Evolutionary conservation across 2,113 vertebrate genomes (phyloP).

Genomic region (Ceyx melanurus): DNA sequence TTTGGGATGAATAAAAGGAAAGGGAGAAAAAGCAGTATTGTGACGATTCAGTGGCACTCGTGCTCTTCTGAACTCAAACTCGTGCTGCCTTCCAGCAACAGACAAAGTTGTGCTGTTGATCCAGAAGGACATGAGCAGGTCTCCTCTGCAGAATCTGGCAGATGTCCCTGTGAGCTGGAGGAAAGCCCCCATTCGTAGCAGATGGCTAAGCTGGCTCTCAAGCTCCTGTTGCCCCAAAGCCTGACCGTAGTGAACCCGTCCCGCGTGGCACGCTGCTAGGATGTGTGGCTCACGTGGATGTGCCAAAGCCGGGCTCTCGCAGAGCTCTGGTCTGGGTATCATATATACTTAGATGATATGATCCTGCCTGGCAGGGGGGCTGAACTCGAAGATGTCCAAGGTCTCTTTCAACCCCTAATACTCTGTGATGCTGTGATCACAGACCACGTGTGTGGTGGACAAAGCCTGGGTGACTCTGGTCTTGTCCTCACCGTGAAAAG

Average conservation of each 20-base stretch:
- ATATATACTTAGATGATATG: too few species aligned
- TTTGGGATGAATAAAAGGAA: background rate
- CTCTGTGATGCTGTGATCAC: too few species aligned
- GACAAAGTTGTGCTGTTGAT: background rate
- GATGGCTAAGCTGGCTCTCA: background rate
- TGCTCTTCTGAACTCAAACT: background rate
- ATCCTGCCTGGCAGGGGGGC: too few species aligned
- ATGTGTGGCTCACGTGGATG: rapidly evolving
- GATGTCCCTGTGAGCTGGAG: background rate
- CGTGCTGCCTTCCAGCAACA: background rate
- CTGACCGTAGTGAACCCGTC: background rate
- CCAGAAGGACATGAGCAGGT: background rate
- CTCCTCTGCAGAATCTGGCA: background rate
- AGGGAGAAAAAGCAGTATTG: background rate
- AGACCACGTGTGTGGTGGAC: rapidly evolving
- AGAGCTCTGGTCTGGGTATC: background rate
- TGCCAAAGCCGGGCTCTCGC: background rate
- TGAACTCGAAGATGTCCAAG: too few species aligned
- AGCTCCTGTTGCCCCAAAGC: background rate
- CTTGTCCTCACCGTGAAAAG: background rate
- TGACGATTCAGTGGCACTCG: background rate
- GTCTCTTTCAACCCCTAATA: too few species aligned
- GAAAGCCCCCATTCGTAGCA: background rate
- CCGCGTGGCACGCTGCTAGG: rapidly evolving
- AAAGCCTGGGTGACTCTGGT: background rate